Evolutionary conservation across 1,140 invertebrate genomes (phyloP).

Genomic region (Penaeus indicus): DNA sequence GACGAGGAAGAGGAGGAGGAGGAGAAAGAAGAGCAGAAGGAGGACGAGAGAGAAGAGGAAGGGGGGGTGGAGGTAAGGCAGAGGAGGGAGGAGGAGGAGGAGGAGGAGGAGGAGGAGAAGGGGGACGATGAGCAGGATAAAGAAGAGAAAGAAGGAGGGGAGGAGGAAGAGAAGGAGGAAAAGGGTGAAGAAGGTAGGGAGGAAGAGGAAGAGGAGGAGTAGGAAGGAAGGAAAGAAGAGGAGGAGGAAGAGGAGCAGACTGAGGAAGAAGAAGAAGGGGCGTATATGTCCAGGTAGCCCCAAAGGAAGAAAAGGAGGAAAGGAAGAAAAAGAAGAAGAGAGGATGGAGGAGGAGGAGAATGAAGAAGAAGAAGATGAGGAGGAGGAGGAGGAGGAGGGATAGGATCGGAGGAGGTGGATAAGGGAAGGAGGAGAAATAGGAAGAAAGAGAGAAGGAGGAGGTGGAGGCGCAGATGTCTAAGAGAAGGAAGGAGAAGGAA

Average conservation of each 20-base stretch:
- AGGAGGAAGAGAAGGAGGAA: background rate
- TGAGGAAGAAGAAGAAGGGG: background rate
- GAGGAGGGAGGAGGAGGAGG: background rate
- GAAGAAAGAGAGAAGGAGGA: no score
- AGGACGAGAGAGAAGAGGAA: constrained; percentile 11
- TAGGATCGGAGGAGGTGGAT: no score
- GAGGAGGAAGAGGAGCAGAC: no score
- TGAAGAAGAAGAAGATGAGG: no score
- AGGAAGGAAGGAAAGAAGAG: no score
- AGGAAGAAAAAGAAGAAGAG: background rate
- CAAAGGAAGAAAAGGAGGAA: background rate
- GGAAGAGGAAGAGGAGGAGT: background rate
- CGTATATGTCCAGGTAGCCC: no score
- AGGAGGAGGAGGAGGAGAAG: background rate
- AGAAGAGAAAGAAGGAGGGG: background rate
- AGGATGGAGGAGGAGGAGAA: no score
- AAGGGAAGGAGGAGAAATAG: no score
- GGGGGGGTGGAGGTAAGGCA: background rate
- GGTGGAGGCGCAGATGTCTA: no score
- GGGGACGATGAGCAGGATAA: background rate
- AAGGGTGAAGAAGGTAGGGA: background rate
- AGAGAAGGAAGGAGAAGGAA: no score
- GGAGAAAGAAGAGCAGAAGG: background rate
- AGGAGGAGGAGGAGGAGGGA: no score
- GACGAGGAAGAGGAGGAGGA: no score